Evolutionary conservation across 2,888 invertebrate genomes (phyloP).

Genomic region (Meteorus colon): DNA sequence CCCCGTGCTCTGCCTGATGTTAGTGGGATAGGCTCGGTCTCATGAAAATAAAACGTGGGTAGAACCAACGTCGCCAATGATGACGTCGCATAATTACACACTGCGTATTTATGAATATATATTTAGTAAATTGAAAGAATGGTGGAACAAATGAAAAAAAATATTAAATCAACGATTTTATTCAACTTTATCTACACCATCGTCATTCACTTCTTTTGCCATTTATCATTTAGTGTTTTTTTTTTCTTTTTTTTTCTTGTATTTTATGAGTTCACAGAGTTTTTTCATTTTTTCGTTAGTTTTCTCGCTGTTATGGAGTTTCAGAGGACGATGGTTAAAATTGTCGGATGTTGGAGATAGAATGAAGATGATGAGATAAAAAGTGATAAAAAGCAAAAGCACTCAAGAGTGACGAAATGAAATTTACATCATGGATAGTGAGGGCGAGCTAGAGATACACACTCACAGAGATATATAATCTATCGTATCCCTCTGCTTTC

Average conservation of each 20-base stretch:
- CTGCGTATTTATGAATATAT: not conserved
- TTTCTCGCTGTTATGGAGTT: not conserved
- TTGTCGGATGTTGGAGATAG: not conserved
- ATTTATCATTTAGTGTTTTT: not conserved
- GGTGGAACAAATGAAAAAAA: slow-evolving; percentile 35
- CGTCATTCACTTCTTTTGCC: not conserved
- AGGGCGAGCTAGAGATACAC: not conserved
- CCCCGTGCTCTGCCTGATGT: slow-evolving; percentile 55
- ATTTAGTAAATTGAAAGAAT: slow-evolving; percentile 32
- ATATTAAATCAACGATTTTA: slow-evolving; percentile 22
- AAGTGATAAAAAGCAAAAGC: slow-evolving; percentile 11
- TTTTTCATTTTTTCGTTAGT: not conserved
- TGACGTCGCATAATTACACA: not conserved
- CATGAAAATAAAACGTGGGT: slow-evolving; percentile 24
- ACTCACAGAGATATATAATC: not conserved
- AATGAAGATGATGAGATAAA: slow-evolving; percentile 12
- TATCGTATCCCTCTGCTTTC: not conserved
- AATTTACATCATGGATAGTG: slow-evolving; percentile 9
- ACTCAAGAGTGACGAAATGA: slow-evolving; percentile 15
- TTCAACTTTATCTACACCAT: not conserved
- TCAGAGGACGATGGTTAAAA: not conserved
- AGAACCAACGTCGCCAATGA: slow-evolving; percentile 5
- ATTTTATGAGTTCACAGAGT: not conserved
- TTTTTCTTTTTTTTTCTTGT: not conserved
- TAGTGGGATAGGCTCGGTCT: slow-evolving; percentile 70